Percentiles rank a stretch among this genome's conserved stretches.
phyloP scores from a whole-genome alignment of 1,140 invertebrate species.

The Phymorhynchus buccinoides region DNA sequence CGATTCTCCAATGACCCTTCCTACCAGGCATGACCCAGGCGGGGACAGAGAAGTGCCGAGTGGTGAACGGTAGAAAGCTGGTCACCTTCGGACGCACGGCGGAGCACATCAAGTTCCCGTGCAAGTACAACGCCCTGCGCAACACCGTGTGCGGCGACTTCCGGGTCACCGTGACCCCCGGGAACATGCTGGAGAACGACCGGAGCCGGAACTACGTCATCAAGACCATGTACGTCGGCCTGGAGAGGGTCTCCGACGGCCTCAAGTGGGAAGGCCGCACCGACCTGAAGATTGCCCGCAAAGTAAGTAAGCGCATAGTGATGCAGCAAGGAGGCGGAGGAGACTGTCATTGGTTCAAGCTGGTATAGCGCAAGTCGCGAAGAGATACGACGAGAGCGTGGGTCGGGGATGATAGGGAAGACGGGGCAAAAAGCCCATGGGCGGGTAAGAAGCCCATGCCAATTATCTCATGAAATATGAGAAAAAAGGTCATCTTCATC shows the following conservation, averaged over 20 bases:
- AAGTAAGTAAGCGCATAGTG: neutral
- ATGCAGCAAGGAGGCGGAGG: slow-evolving; percentile 1
- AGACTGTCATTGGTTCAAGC: neutral
- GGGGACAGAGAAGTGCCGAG: neutral
- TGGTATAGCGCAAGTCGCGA: too few species aligned
- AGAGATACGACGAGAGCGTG: neutral
- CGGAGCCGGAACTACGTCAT: slow-evolving; percentile 31
- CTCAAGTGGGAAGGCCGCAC: slow-evolving; percentile 38
- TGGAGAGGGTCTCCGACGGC: slow-evolving; percentile 36
- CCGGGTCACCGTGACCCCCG: slow-evolving; percentile 8
- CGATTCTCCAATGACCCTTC: too few species aligned
- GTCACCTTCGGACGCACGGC: neutral
- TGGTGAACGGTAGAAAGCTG: neutral
- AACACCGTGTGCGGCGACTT: neutral
- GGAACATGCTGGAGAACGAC: slow-evolving; percentile 30
- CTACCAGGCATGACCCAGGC: neutral
- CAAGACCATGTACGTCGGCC: slow-evolving; percentile 29
- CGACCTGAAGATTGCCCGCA: slow-evolving; percentile 32
- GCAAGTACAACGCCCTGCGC: slow-evolving; percentile 30
- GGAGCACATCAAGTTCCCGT: slow-evolving; percentile 5
- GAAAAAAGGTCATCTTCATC: neutral
- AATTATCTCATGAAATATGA: too few species aligned
- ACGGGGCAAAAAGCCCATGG: too few species aligned
- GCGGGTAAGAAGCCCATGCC: too few species aligned
- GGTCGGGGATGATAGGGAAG: neutral